phyloP scores from a whole-genome alignment of 2,113 vertebrate species.

The Apeltes quadracus region DNA sequence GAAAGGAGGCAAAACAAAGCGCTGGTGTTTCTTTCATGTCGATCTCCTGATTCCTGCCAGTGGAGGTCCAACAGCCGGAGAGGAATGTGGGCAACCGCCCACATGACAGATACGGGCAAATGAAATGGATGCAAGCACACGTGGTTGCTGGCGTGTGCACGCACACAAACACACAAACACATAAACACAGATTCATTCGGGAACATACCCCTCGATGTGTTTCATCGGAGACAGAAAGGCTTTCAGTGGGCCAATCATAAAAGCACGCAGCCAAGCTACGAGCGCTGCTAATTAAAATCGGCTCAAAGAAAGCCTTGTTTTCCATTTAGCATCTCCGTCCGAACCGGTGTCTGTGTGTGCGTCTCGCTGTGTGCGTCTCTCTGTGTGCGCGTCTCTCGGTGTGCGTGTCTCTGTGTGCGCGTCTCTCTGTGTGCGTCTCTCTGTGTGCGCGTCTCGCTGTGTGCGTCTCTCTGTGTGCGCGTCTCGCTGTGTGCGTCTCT shows the following conservation, averaged over 20 bases:
- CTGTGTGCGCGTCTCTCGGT: too few relatives aligned
- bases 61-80: constrained; percentile 41
- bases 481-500: too few relatives aligned
- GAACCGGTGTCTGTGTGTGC: constrained; percentile 69
- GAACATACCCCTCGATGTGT: constrained; percentile 67
- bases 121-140: constrained; percentile 12
- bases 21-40: constrained; percentile 62
- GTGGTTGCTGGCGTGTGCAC: background rate
- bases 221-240: constrained; percentile 79
- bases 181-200: constrained; percentile 56
- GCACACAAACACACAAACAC: constrained; percentile 7
- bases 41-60: constrained; percentile 52
- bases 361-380: constrained; percentile 51
- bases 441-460: too few relatives aligned
- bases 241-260: constrained; percentile 78
- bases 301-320: constrained; percentile 80
- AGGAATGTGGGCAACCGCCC: constrained; percentile 40
- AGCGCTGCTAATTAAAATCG: constrained; percentile 78
- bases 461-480: too few relatives aligned
- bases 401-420: too few relatives aligned
- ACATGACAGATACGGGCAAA: constrained; percentile 53
- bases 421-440: too few relatives aligned
- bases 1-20: constrained; percentile 66
- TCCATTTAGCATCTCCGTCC: constrained; percentile 69
- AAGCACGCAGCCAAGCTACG: constrained; percentile 73